These are phyloP conservation scores for Ophioninae sp. DNA, from an alignment of 2,888 invertebrate genomes.

Conservation along the genomic window DNA sequence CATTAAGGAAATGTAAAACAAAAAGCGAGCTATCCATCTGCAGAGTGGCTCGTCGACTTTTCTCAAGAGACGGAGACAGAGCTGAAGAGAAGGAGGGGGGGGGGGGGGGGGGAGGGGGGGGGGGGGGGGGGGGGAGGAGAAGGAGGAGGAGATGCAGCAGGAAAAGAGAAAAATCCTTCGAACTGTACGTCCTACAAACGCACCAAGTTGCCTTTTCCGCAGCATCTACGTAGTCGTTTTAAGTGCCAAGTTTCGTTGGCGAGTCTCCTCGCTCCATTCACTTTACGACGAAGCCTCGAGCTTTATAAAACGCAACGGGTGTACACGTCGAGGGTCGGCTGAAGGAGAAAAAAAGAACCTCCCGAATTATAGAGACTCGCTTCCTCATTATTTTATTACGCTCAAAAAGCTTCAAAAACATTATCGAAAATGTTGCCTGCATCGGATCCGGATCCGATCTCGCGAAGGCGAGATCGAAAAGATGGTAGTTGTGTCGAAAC, in stretches of 20 bases:
- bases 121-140: slow-evolving; percentile 27
- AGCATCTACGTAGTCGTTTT: slow-evolving; percentile 69
- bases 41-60: slow-evolving; percentile 58
- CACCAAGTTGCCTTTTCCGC: slow-evolving; percentile 62
- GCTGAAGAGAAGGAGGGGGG: not conserved
- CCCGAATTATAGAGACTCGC: not conserved
- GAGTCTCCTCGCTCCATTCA: slow-evolving; percentile 49
- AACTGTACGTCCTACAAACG: slow-evolving; percentile 33
- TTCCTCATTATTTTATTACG: not conserved
- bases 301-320: not conserved
- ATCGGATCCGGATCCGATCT: not conserved
- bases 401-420: not conserved
- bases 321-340: not conserved
- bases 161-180: slow-evolving; percentile 18
- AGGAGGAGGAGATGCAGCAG: slow-evolving; percentile 9
- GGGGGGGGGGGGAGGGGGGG: slow-evolving; percentile 48
- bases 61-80: slow-evolving; percentile 27
- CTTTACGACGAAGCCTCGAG: slow-evolving; percentile 39
- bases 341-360: not conserved
- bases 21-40: slow-evolving; percentile 51
- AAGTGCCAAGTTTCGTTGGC: slow-evolving; percentile 76
- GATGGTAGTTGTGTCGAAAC: not conserved
- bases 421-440: not conserved
- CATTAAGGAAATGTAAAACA: slow-evolving; percentile 57
- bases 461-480: not conserved